Evolutionary conservation across 2,797 vertebrate species (phyloP), one percentile per base, ranked within the genome.

Genomic region (Neopelma chrysocephalum): DNA sequence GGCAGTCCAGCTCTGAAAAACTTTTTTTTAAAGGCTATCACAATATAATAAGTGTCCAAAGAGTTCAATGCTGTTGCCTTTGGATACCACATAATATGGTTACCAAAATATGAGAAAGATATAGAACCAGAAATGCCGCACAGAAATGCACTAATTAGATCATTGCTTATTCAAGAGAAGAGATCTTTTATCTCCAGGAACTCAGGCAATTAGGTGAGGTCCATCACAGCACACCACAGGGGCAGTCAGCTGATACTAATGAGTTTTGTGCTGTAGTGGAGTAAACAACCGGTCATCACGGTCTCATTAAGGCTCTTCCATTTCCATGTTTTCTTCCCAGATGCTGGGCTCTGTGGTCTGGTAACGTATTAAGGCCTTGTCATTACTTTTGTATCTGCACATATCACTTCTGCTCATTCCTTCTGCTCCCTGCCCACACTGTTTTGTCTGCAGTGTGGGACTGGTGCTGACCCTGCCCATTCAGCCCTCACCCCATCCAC

Each of bases 141-240:
- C 54, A 93, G 87, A 93, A 90, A 69, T 80, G 60, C 58, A 69
- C 73, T 96, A 97, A 97, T 95, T 97, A 96, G 72, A 76, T 95
- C 94, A 82, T 85, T 92, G 43, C 56, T 87, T 81, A 83, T 96
- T 97, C 95, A 96, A 78, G 90, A 83, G 91, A 95, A 84, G 79
- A 94, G 81, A 95, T 82, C 87, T 94, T 97, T 97, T 91, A 95
- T 96, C 94, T 96, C 81, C 93, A 87, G 89, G 71, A 96, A 42
- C 69, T 93, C 90, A 96, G 72, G 78, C 92, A 96, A 95, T 97
- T 96, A 97, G 75, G 26, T 84, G 90, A 95, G 75, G 66, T 92
- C 65, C 80, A 40, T 91, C 89, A 66, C 87, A 96, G 94, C 61
- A 95, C 75, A 68, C 68, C 79, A 69, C 91, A 82, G 88, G 77